phyloP scores from a whole-genome alignment of 2,888 invertebrate genomes.

The Blera fallax region DNA sequence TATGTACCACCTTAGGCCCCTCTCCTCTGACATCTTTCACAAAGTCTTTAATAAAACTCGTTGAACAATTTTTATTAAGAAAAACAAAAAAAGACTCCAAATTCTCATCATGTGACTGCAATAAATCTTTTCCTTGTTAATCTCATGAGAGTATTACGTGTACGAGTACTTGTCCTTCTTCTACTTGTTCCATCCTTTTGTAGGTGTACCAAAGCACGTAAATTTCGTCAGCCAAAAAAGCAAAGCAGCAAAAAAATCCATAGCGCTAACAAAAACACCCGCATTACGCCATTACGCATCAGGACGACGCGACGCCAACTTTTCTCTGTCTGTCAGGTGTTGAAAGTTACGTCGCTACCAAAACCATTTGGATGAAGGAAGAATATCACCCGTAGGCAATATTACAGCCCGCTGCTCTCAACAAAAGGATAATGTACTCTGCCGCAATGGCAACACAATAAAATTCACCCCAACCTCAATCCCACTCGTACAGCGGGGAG shows the following conservation, averaged over 20 bases:
- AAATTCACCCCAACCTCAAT: not conserved
- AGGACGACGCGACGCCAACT: not conserved
- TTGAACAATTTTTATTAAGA: not conserved
- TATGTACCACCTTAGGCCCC: not conserved
- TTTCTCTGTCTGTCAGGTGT: conserved; percentile 7
- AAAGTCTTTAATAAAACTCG: not conserved
- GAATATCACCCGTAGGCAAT: conserved; percentile 30
- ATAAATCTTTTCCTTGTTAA: conserved; percentile 43
- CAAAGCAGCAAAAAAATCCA: not conserved
- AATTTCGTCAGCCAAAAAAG: not conserved
- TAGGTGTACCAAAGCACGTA: conserved; percentile 31
- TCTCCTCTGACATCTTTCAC: not conserved
- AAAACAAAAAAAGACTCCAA: not conserved
- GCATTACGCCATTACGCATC: conserved; percentile 30
- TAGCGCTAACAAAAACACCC: not conserved
- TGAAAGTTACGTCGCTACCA: conserved; percentile 10
- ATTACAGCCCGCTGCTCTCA: conserved; percentile 14
- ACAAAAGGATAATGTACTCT: conserved; percentile 41
- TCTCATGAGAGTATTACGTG: not conserved
- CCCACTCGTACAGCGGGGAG: not conserved
- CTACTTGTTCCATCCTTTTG: not conserved
- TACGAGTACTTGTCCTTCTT: not conserved
- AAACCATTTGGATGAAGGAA: not conserved
- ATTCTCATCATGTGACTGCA: conserved; percentile 33
- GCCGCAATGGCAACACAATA: conserved; percentile 33